Evolutionary conservation across 2,113 vertebrate species (phyloP), one percentile per base, ranked within the genome.

Genomic region (Percina caprodes): DNA sequence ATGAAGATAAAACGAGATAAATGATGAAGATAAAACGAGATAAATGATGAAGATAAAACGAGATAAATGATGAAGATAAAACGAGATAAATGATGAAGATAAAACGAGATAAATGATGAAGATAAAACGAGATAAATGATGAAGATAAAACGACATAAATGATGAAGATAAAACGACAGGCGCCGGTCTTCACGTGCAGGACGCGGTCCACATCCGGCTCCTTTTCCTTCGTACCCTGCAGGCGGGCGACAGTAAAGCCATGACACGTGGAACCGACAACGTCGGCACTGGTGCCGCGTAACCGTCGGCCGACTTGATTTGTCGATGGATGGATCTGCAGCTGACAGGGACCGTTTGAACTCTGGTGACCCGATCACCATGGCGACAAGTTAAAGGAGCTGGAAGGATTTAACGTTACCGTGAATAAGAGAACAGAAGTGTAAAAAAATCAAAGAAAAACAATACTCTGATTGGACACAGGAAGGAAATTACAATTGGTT

Each of bases 401-500:
- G 6, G 6, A 39, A 15, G 35, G 74, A 46, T 24, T 51, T 18
- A 16, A 35, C 19, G 59, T 54, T 46, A 10, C 66, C 21, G 5
- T 11, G 19, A 67, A 59, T 49, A 21, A 54, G 1, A n/a, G 19
- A 13, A 61, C 21, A 3, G 3, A 46, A 48, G n/a, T n/a, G 9
- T n/a, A 23, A 51, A 10, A 58, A 23, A 15, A 59, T n/a, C n/a
- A 7, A 46, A 76, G 9, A 62, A 69, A n/a, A 74, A 6, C 61
- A 48, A 71, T 5, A 61, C 26, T 69, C 45, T 46, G 58, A 61
- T 33, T 21, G 9, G 69, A 85, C 69, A 39, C 79, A 82, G 56
- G 69, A 83, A 84, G 58, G 56, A 78, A 72, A 78, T 12, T 71
- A 83, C 84, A 85, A 88, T 80, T 80, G 83, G 45, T 46, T 66